These are phyloP conservation scores for Irena cyanogastra DNA, from an alignment of 2,113 vertebrate genomes.

Conservation along the genomic window DNA sequence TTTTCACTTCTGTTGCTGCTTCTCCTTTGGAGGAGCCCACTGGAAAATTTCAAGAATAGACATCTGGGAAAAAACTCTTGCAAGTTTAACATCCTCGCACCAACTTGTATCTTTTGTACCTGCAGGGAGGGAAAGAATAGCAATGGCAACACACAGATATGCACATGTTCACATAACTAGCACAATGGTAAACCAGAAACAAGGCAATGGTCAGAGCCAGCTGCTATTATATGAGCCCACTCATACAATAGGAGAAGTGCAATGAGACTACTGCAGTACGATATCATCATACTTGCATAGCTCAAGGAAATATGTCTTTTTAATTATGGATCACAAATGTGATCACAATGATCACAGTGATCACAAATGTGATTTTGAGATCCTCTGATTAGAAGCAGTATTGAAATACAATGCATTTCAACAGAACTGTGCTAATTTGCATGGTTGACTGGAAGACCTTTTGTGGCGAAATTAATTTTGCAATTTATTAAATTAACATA, in stretches of 20 bases:
- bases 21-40: background rate
- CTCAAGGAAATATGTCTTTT: background rate
- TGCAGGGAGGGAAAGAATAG: background rate
- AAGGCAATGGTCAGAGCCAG: background rate
- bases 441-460: background rate
- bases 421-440: background rate
- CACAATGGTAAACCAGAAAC: background rate
- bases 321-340: background rate
- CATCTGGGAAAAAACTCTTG: background rate
- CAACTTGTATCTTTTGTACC: background rate
- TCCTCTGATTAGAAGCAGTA: background rate
- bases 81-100: background rate
- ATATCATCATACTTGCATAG: background rate
- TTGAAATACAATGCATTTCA: constrained; percentile 6
- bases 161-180: background rate
- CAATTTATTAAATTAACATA: background rate
- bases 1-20: background rate
- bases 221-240: background rate
- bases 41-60: background rate
- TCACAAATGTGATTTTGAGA: background rate
- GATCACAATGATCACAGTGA: too few species aligned
- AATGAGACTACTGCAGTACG: background rate
- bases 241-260: background rate
- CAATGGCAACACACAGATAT: background rate
- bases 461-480: constrained; percentile 9